A percentile compares a stretch with the other conserved stretches of the same genome.
phyloP scores from a whole-genome alignment of 2,888 invertebrate genomes.

The Thyatira batis region DNA sequence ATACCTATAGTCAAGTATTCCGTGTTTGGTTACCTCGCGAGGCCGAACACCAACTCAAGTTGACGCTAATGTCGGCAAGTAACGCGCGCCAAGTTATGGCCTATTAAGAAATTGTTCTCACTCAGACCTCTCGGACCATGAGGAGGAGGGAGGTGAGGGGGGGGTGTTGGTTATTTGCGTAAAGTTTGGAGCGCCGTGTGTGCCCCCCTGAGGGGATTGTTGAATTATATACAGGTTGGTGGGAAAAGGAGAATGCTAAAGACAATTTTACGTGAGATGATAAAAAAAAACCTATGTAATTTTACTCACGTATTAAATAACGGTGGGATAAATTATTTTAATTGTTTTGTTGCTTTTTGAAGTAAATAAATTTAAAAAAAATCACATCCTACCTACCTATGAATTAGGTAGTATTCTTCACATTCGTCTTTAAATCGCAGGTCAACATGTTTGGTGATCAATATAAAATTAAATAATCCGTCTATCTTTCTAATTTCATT shows the following conservation, averaged over 20 bases:
- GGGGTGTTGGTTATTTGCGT: conserved; percentile 63
- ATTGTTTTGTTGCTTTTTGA: no score
- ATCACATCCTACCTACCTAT: no score
- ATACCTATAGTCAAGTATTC: background rate
- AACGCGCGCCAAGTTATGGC: conserved; percentile 70
- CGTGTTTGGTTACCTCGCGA: background rate
- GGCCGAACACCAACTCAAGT: conserved; percentile 29
- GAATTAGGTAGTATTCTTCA: no score
- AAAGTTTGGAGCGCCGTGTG: conserved; percentile 63
- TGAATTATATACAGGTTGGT: conserved; percentile 51
- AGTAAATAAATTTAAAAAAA: no score
- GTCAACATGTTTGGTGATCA: no score
- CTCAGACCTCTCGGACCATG: conserved; percentile 42
- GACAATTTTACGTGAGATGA: no score
- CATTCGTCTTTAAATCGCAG: no score
- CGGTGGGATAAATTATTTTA: no score
- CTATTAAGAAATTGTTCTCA: conserved; percentile 79
- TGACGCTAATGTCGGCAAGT: conserved; percentile 68
- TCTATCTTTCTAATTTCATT: no score
- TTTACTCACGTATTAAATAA: no score
- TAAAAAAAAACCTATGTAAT: no score
- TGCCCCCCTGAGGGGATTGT: conserved; percentile 48
- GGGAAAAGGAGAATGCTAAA: background rate
- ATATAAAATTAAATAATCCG: no score
- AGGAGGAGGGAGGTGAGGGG: conserved; percentile 21